Evolutionary conservation across 1,140 invertebrate species (phyloP).

Genomic region (Euschistus heros): DNA sequence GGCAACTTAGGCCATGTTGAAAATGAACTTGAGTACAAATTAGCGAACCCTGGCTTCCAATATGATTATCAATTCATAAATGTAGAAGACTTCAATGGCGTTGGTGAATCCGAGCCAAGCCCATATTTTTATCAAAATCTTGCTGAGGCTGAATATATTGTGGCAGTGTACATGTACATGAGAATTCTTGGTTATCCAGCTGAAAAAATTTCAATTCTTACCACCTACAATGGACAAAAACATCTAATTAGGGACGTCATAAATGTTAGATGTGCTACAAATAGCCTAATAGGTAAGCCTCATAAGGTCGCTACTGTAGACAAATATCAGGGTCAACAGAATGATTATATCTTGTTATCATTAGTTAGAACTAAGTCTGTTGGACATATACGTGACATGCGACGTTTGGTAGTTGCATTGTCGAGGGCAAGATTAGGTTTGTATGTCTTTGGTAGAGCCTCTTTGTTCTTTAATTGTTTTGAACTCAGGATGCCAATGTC

Average conservation of each 20-base stretch:
- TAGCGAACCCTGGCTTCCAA: constrained; percentile 83
- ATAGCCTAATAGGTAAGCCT: constrained; percentile 92
- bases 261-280: constrained; percentile 83
- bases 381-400: constrained; percentile 91
- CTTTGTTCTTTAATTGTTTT: constrained; percentile 91
- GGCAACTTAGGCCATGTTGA: constrained; percentile 86
- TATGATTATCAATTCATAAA: constrained; percentile 95
- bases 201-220: constrained; percentile 96
- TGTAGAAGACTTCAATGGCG: constrained; percentile 93
- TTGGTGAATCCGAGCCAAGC: constrained; percentile 94
- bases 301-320: constrained; percentile 94
- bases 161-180: constrained; percentile 99
- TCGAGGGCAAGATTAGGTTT: constrained; percentile 94
- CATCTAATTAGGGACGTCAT: constrained; percentile 94
- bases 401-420: constrained; percentile 94
- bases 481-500: constrained; percentile 92
- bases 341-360: constrained; percentile 95
- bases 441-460: constrained; percentile 88
- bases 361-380: constrained; percentile 91
- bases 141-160: constrained; percentile 96
- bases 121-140: constrained; percentile 99
- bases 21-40: constrained; percentile 67
- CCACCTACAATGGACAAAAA: constrained; percentile 99
- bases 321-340: constrained; percentile 99
- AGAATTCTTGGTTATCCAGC: constrained; percentile 92